Conservation (phyloP, 30 jellyfish, hydroid and myxozoan genomes). For the Pelagia noctiluca region DNA sequence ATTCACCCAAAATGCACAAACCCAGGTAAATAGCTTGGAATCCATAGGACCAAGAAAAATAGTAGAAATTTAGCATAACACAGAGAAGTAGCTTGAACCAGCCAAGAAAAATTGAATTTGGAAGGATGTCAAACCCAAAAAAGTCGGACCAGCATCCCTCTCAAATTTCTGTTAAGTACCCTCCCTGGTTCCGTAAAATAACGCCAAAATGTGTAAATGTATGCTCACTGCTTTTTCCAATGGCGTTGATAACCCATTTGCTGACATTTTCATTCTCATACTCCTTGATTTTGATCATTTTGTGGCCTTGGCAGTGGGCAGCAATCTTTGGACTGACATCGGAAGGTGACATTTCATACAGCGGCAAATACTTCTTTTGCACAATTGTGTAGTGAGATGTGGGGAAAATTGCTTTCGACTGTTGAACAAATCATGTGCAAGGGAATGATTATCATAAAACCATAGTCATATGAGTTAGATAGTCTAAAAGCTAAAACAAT, state of each 20-base stretch:
- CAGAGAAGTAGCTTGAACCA: too few relatives aligned
- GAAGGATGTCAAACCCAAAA: background rate
- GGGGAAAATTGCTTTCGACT: slow-evolving; percentile 35
- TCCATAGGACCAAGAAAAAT: background rate
- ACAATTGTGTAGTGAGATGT: background rate
- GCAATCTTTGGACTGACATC: slow-evolving; percentile 48
- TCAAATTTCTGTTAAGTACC: background rate
- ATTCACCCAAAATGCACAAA: background rate
- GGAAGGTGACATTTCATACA: background rate
- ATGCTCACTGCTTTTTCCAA: background rate
- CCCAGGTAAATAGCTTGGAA: background rate
- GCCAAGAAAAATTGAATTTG: too few relatives aligned
- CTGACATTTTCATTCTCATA: background rate
- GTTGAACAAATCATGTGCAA: background rate
- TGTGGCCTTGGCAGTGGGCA: slow-evolving; percentile 27
- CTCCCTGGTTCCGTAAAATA: background rate
- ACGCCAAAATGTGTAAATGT: background rate
- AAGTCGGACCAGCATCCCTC: background rate
- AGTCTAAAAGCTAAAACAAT: background rate
- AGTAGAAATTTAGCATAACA: too few relatives aligned
- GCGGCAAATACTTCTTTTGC: background rate
- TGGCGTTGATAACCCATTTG: background rate
- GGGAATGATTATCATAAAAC: background rate
- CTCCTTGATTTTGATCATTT: background rate
- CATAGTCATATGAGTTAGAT: background rate